These are phyloP conservation scores for Melieria crassipennis DNA, from an alignment of 2,888 invertebrate genomes.

Conservation along the genomic window DNA sequence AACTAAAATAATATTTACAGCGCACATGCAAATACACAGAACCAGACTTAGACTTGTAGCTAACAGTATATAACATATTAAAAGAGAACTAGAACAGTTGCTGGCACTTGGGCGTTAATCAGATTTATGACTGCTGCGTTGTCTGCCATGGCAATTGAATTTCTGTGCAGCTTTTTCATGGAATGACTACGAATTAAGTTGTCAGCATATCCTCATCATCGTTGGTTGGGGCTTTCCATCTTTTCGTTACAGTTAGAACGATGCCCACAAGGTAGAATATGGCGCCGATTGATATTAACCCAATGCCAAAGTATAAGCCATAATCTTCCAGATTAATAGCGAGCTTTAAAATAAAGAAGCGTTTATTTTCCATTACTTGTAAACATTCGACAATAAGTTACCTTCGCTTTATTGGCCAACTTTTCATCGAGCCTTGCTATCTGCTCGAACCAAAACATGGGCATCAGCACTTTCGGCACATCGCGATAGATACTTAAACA, in stretches of 20 bases:
- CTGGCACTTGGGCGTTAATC: slow-evolving; percentile 22
- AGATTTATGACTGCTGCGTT: too few species aligned
- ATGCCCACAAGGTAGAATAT: slow-evolving; percentile 56
- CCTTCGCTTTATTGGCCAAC: slow-evolving; percentile 67
- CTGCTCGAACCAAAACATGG: slow-evolving; percentile 83
- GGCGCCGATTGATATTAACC: slow-evolving; percentile 53
- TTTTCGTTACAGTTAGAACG: slow-evolving; percentile 57
- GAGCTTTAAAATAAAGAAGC: slow-evolving; percentile 47
- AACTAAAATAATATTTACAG: too few species aligned
- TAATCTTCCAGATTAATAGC: slow-evolving; percentile 55
- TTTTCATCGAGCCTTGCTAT: slow-evolving; percentile 70
- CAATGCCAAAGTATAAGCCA: slow-evolving; percentile 58
- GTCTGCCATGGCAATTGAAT: too few species aligned
- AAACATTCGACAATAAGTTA: slow-evolving; percentile 36
- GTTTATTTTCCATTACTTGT: too few species aligned
- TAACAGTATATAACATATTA: too few species aligned
- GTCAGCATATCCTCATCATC: slow-evolving; percentile 60
- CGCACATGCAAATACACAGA: too few species aligned
- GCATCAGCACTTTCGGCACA: slow-evolving; percentile 71
- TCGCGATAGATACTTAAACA: slow-evolving; percentile 69
- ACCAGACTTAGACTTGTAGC: too few species aligned
- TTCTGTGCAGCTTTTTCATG: too few species aligned
- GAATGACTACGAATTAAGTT: slow-evolving; percentile 32
- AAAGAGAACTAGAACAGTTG: slow-evolving; percentile 13
- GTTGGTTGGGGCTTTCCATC: slow-evolving; percentile 51